phyloP scores from a whole-genome alignment of 1,140 invertebrate species.

The Gonioctena quinquepunctata region DNA sequence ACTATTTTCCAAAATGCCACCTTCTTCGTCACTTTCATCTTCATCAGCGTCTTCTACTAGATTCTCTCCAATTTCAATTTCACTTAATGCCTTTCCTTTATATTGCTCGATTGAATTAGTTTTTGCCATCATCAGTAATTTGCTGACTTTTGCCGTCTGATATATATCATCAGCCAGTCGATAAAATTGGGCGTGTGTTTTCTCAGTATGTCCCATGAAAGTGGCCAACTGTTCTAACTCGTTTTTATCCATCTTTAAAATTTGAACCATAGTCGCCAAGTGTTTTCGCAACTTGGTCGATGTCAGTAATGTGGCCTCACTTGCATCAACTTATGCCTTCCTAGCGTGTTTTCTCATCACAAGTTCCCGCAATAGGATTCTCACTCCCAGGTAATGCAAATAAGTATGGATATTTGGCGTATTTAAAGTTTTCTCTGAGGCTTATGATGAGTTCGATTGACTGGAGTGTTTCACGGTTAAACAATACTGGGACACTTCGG shows the following conservation, averaged over 20 bases:
- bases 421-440: constrained; percentile 26
- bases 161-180: constrained; percentile 36
- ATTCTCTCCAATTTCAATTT: too few relatives aligned
- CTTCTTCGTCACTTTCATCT: too few relatives aligned
- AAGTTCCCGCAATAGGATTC: too few relatives aligned
- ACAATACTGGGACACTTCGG: constrained; percentile 35
- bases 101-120: constrained; percentile 37
- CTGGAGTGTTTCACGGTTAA: constrained; percentile 26
- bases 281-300: constrained; percentile 45
- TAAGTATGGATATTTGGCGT: constrained; percentile 40
- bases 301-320: constrained; percentile 39
- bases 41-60: too few relatives aligned
- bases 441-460: constrained; percentile 24
- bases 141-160: constrained; percentile 40
- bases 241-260: constrained; percentile 43
- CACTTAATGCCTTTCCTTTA: too few relatives aligned
- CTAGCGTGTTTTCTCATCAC: constrained; percentile 41
- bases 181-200: constrained; percentile 26
- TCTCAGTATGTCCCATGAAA: constrained; percentile 44
- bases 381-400: constrained; percentile 40
- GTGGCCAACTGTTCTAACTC: constrained; percentile 46
- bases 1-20: too few relatives aligned
- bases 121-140: constrained; percentile 49
- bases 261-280: constrained; percentile 48
- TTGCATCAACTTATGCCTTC: constrained; percentile 34